Conservation (phyloP, 2,113 vertebrate genomes). For the Vicugna pacos region DNA sequence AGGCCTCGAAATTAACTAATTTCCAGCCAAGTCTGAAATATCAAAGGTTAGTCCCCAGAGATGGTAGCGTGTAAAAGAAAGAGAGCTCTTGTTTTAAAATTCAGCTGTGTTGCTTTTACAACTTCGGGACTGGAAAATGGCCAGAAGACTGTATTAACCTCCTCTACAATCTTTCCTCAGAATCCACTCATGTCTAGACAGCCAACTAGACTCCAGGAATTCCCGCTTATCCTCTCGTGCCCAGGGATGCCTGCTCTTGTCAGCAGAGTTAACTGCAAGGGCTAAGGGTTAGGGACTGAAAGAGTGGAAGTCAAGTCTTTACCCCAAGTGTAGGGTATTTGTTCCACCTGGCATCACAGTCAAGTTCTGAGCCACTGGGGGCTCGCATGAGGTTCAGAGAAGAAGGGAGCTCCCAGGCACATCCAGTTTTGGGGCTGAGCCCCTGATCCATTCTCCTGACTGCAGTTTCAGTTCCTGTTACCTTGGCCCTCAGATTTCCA, state of each 20-base stretch:
- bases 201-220: background rate
- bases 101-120: conserved; percentile 69
- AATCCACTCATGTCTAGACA: conserved; percentile 41
- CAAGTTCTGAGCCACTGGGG: background rate
- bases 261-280: background rate
- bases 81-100: conserved; percentile 54
- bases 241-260: background rate
- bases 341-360: background rate
- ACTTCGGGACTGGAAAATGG: conserved; percentile 39
- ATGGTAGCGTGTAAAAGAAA: background rate
- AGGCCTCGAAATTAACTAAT: conserved; percentile 66
- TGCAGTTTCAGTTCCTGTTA: background rate
- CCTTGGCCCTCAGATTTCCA: background rate
- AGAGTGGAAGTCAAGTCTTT: background rate
- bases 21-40: conserved; percentile 75
- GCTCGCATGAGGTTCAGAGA: rapidly evolving
- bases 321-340: background rate
- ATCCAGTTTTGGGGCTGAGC: background rate
- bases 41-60: conserved; percentile 73
- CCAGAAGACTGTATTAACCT: conserved; percentile 50
- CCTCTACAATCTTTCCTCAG: conserved; percentile 36
- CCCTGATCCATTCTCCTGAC: background rate
- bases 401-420: background rate
- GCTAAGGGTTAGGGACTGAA: background rate
- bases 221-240: background rate